These are phyloP conservation scores for Helarctos malayanus DNA, from an alignment of 2,797 vertebrate genomes.

Conservation along the genomic window DNA sequence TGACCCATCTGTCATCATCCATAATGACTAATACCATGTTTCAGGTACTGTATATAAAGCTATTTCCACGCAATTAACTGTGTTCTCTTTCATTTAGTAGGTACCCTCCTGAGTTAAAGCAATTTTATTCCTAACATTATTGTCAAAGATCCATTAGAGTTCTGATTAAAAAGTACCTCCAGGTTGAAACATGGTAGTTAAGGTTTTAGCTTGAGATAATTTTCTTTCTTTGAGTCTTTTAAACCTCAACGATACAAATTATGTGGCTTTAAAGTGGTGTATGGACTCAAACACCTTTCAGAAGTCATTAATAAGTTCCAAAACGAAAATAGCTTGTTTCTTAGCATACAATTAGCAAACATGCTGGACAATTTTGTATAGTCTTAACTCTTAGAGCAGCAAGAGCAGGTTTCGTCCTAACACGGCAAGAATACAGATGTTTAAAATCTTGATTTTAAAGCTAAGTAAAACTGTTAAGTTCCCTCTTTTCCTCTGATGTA, in stretches of 20 bases:
- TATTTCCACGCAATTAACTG: slow-evolving; percentile 80
- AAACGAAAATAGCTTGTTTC: slow-evolving; percentile 76
- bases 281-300: slow-evolving; percentile 76
- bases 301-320: slow-evolving; percentile 71
- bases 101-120: slow-evolving; percentile 74
- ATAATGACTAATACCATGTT: slow-evolving; percentile 75
- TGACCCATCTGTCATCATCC: slow-evolving; percentile 73
- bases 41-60: slow-evolving; percentile 73
- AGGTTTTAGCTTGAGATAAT: slow-evolving; percentile 80
- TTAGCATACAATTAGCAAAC: slow-evolving; percentile 59
- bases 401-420: slow-evolving; percentile 55
- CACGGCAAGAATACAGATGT: not conserved
- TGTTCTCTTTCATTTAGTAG: slow-evolving; percentile 76
- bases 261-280: slow-evolving; percentile 75
- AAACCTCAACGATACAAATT: slow-evolving; percentile 71
- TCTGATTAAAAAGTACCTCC: slow-evolving; percentile 75
- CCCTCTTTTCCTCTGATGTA: slow-evolving; percentile 6
- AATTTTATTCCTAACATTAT: slow-evolving; percentile 76
- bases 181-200: slow-evolving; percentile 82
- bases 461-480: slow-evolving; percentile 3
- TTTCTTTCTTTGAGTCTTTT: slow-evolving; percentile 82
- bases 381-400: not conserved
- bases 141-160: slow-evolving; percentile 83
- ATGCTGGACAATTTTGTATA: slow-evolving; percentile 9
- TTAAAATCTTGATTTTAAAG: slow-evolving; percentile 50